Percentiles rank a stretch among this genome's conserved stretches.
Conservation (phyloP, 1,140 invertebrate genomes). For the Thereuonema tuberculata region DNA sequence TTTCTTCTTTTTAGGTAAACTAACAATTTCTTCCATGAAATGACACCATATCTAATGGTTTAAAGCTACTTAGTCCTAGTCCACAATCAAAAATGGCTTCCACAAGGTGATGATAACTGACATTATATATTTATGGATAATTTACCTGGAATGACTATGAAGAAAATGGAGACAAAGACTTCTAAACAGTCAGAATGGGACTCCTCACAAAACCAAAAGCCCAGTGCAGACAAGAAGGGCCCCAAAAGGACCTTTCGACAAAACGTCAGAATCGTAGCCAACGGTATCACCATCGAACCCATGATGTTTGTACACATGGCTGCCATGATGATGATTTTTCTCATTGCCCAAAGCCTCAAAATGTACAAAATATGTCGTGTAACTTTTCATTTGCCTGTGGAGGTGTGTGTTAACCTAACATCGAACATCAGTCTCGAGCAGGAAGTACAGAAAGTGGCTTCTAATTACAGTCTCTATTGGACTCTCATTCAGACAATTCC, state of each 20-base stretch:
- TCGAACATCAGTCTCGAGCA: not conserved
- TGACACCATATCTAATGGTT: no score
- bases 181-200: no score
- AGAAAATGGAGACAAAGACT: no score
- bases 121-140: no score
- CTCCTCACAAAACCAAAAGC: no score
- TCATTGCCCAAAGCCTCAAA: constrained; percentile 2
- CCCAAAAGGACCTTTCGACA: constrained; percentile 46
- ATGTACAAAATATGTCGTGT: not conserved
- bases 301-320: not conserved
- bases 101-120: no score
- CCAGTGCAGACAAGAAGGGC: constrained; percentile 39
- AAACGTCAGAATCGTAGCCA: constrained; percentile 30
- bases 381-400: not conserved
- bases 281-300: not conserved
- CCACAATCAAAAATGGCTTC: no score
- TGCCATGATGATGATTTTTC: not conserved
- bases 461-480: constrained; percentile 14
- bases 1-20: no score
- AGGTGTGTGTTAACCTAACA: not conserved
- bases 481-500: constrained; percentile 18
- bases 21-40: no score
- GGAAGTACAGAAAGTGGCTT: not conserved
- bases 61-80: no score
- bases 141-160: no score